Base-by-base conservation (phyloP, 2,888 invertebrate species). In the Sussaba pulchella region DNA sequence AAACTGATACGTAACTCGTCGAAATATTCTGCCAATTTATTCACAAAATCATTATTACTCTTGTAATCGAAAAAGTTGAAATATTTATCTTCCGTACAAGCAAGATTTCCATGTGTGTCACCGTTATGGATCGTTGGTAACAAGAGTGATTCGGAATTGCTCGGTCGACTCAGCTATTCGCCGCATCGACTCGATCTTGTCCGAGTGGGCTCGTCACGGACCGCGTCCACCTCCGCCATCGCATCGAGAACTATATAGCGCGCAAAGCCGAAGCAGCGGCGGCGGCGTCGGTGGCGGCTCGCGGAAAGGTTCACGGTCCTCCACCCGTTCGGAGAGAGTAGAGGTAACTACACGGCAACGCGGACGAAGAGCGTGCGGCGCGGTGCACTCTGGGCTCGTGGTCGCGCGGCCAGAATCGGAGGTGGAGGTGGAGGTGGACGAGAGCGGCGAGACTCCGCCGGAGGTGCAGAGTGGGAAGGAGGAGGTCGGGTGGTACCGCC, bases 381-480 rank as follows among this genome's bases (percentile, higher is more conserved):
- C 63, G 76, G 64, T 57, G 54, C 67, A 67, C 54, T 57, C 78
- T 39, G 67, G 17, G 69, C 43, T 57, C 57, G 70, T 14, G 54
- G 57, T 57, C 41, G 54, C 67, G 67, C 69, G 69, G 43, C 52
- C 52, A 69, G 41, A 43, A 45, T 26, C 24, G 70, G 70, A 17
- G 39, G 41, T 54, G 41, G 71, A 81, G 66, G 71, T 63, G 78
- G 78, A 72, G 71, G 81, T 39, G 70, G 74, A 67, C 52, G 19
- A 52, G 57, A 24, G n/a, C 52, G 21, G 64, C 47, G 36, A 61
- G 57, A 78, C 74, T 71, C 66, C 3, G 36, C 17, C 31, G 31
- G 31, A 14, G 57, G 45, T 43, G 39, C 17, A 39, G 41, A 75
- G 80, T 71, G 77, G 77, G 77, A 74, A 66, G 52, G 66, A 66